phyloP scores from a whole-genome alignment of 2,113 vertebrate species.

The Scophthalmus maximus region DNA sequence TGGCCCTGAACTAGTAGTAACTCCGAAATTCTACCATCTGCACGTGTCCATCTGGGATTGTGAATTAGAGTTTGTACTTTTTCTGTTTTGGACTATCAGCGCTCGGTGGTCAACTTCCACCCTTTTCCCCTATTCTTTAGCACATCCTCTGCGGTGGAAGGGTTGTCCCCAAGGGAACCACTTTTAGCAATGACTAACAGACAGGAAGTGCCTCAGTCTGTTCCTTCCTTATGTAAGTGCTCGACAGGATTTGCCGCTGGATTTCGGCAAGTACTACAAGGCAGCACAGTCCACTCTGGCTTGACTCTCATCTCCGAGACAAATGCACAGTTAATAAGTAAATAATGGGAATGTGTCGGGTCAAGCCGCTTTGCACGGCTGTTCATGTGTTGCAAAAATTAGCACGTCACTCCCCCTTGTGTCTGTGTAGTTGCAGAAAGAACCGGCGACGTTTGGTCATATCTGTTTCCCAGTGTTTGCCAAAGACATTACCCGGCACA shows the following conservation, averaged over 20 bases:
- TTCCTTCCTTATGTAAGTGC: slow-evolving; percentile 6
- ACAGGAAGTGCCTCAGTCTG: slow-evolving; percentile 53
- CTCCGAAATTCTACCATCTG: too few relatives aligned
- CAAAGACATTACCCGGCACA: slow-evolving; percentile 35
- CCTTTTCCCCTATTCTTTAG: slow-evolving; percentile 45
- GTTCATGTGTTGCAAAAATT: slow-evolving; percentile 9
- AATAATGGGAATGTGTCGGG: neutral
- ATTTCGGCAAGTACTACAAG: slow-evolving; percentile 13
- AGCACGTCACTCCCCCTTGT: slow-evolving; percentile 55
- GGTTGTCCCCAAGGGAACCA: slow-evolving; percentile 25
- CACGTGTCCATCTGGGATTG: neutral
- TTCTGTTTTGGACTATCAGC: neutral
- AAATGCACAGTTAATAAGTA: neutral
- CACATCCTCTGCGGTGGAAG: slow-evolving; percentile 58
- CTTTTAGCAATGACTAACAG: slow-evolving; percentile 46
- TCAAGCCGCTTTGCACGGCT: neutral
- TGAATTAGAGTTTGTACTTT: neutral
- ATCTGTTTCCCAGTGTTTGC: slow-evolving; percentile 15
- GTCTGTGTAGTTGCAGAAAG: slow-evolving; percentile 14
- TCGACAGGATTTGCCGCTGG: slow-evolving; percentile 31
- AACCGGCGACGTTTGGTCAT: neutral
- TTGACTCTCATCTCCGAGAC: neutral
- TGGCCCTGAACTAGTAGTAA: neutral
- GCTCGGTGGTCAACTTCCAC: slow-evolving; percentile 20
- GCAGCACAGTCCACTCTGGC: neutral